phyloP scores from a whole-genome alignment of 2,888 invertebrate species.

The Cordylochernes scorpioides region DNA sequence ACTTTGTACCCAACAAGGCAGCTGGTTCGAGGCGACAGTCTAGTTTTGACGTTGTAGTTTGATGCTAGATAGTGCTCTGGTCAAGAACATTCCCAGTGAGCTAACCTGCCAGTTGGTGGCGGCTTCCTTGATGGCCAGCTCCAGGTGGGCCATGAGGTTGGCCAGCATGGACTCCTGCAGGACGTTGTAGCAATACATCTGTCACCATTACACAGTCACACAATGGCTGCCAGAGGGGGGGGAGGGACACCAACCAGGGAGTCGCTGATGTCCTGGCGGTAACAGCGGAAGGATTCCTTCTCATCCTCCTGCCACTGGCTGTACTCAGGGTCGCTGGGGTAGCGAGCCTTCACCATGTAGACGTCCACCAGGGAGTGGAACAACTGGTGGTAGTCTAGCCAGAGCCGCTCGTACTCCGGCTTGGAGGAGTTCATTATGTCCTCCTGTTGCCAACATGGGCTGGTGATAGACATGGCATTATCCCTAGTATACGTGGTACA shows the following conservation, averaged over 20 bases:
- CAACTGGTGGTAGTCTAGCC: constrained; percentile 39
- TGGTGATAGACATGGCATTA: no score
- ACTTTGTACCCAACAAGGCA: no score
- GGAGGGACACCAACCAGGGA: constrained; percentile 33
- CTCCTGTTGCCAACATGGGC: no score
- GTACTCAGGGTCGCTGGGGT: constrained; percentile 34
- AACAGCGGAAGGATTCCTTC: constrained; percentile 56
- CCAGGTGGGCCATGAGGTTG: constrained; percentile 12
- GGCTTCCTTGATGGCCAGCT: constrained; percentile 7
- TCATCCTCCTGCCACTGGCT: constrained; percentile 34
- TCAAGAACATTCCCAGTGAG: no score
- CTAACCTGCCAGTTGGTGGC: constrained; percentile 19
- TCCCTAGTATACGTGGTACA: no score
- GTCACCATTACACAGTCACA: constrained; percentile 13
- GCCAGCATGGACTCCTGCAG: constrained; percentile 30
- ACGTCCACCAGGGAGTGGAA: constrained; percentile 49
- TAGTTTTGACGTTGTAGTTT: no score
- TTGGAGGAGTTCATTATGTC: constrained; percentile 31
- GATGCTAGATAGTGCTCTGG: no score
- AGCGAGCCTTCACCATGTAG: constrained; percentile 48
- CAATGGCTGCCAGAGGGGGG: background rate
- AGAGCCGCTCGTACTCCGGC: constrained; percentile 25
- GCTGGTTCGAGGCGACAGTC: no score
- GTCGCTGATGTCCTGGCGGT: constrained; percentile 58
- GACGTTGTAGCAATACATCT: constrained; percentile 63